Percentiles rank a stretch among this genome's conserved stretches.
These are phyloP conservation scores for Malurus elegans DNA, from an alignment of 2,113 vertebrate species.

Conservation along the genomic window DNA sequence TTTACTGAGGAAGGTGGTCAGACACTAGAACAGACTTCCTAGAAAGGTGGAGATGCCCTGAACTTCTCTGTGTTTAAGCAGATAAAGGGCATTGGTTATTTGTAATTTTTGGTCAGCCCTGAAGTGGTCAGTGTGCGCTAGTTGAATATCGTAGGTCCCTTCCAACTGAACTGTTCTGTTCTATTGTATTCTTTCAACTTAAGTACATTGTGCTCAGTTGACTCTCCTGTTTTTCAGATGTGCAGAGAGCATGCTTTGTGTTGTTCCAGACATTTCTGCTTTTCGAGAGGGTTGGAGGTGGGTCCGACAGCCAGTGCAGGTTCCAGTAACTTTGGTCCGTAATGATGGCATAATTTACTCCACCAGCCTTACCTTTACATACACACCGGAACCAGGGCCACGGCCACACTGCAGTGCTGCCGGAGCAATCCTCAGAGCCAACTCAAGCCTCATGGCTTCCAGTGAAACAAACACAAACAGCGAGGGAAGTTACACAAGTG, in stretches of 20 bases:
- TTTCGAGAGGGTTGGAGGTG: conserved; percentile 99
- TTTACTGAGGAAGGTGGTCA: background rate
- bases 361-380: conserved; percentile 98
- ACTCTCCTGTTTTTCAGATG: conserved; percentile 77
- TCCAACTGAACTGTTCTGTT: background rate
- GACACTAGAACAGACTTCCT: background rate
- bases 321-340: conserved; percentile 97
- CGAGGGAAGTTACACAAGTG: conserved; percentile 83
- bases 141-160: background rate
- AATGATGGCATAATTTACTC: conserved; percentile 99
- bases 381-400: conserved; percentile 96
- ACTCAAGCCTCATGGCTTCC: conserved; percentile 84
- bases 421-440: conserved; percentile 93
- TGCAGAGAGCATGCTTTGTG: conserved; percentile 97
- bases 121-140: background rate
- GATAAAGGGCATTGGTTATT: background rate
- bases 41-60: background rate
- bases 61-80: background rate
- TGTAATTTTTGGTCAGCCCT: background rate
- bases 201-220: background rate
- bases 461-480: conserved; percentile 79
- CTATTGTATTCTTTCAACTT: background rate
- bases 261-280: conserved; percentile 98
- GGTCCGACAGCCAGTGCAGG: conserved; percentile 98
- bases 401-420: conserved; percentile 96